Conservation (phyloP, 23 tunicate species). For the Botrylloides violaceus region DNA sequence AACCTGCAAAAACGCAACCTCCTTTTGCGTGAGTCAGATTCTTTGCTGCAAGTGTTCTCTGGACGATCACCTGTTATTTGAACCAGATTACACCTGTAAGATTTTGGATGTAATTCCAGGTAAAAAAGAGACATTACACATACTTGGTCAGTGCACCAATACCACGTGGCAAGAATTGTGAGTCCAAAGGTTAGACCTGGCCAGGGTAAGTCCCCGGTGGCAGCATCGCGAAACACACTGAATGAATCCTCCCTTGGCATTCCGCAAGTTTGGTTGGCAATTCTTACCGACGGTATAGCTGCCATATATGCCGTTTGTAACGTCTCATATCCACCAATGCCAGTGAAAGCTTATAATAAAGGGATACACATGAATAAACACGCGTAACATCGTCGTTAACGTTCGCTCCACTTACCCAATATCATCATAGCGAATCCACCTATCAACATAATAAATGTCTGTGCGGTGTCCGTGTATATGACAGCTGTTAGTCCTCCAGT, state of each 20-base stretch:
- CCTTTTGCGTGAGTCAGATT: conserved; percentile 82
- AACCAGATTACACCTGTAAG: too few species aligned
- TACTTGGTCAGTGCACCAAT: conserved; percentile 98
- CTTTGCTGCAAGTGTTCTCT: conserved; percentile 89
- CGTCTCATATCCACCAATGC: conserved; percentile 58
- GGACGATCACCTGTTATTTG: conserved; percentile 92
- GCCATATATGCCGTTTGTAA: conserved; percentile 32
- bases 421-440: conserved; percentile 86
- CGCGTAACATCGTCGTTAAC: not conserved
- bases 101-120: too few species aligned
- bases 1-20: conserved; percentile 87
- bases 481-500: conserved; percentile 97
- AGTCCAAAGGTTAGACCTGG: conserved; percentile 87
- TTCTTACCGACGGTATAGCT: conserved; percentile 41
- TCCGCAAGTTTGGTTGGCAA: conserved; percentile 55
- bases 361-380: not conserved
- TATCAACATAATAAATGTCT: conserved; percentile 85
- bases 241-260: conserved; percentile 55
- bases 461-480: conserved; percentile 90
- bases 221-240: conserved; percentile 73
- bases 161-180: conserved; percentile 76
- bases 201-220: conserved; percentile 88
- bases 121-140: too few species aligned
- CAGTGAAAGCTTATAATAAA: conserved; percentile 38
- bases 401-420: conserved; percentile 40